A percentile compares a stretch with the other conserved stretches of the same genome.
Evolutionary conservation across 2,113 vertebrate species (phyloP).

Genomic region (Malurus alboscapulatus): DNA sequence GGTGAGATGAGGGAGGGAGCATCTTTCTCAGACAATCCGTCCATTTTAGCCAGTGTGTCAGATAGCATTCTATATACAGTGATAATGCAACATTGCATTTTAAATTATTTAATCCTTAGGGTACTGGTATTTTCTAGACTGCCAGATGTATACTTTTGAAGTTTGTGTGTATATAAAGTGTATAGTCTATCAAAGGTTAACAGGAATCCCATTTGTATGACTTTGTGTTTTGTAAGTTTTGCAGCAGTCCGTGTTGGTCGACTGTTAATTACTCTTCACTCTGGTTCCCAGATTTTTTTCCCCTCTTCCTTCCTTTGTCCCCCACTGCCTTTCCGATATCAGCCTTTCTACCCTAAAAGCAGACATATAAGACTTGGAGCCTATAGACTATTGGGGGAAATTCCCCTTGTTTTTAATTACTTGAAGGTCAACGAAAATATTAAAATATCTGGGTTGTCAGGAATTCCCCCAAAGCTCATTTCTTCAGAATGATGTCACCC

Average conservation of each 20-base stretch:
- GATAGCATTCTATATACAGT: not conserved
- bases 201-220: not conserved
- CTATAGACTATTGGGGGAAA: not conserved
- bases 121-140: slow-evolving; percentile 40
- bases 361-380: slow-evolving; percentile 10
- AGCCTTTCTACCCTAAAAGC: slow-evolving; percentile 25
- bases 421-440: slow-evolving; percentile 66
- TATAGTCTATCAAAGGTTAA: slow-evolving; percentile 35
- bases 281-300: not conserved
- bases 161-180: slow-evolving; percentile 33
- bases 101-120: slow-evolving; percentile 61
- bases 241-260: slow-evolving; percentile 12
- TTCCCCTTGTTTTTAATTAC: slow-evolving; percentile 33
- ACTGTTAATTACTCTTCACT: slow-evolving; percentile 25
- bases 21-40: not conserved
- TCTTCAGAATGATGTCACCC: not conserved
- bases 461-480: not conserved
- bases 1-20: not conserved
- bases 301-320: not conserved
- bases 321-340: slow-evolving; percentile 15
- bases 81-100: not conserved
- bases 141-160: slow-evolving; percentile 17
- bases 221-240: slow-evolving; percentile 45
- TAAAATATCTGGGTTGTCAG: slow-evolving; percentile 43
- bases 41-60: not conserved